Conservation (phyloP, 2,113 vertebrate species). For the Notiomystis cincta region DNA sequence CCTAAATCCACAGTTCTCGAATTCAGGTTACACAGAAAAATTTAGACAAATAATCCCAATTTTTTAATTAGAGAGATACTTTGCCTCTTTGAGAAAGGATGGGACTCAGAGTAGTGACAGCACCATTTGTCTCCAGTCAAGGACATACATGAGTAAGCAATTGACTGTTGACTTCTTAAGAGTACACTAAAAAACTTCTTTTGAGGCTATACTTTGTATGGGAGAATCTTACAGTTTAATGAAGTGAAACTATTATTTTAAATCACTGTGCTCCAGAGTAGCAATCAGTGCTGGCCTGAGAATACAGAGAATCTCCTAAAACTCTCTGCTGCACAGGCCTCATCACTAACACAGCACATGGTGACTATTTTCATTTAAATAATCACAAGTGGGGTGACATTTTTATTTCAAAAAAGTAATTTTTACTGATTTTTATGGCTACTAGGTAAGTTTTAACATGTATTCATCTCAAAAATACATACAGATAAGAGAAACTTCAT, state of each 20-base stretch:
- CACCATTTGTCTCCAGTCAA: neutral
- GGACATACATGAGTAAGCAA: neutral
- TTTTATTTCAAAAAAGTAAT: neutral
- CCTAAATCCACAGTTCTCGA: neutral
- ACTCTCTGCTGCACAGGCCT: neutral
- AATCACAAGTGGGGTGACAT: neutral
- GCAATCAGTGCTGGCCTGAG: neutral
- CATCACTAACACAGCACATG: neutral
- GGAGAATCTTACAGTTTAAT: neutral
- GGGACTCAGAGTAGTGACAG: neutral
- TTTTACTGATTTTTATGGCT: conserved; percentile 24
- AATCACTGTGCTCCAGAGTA: neutral
- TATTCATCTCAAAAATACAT: neutral
- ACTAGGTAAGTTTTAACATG: neutral
- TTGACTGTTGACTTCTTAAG: neutral
- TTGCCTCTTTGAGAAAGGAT: neutral
- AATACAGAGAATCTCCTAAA: neutral
- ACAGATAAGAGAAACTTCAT: neutral
- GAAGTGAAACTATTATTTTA: neutral
- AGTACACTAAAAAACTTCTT: neutral
- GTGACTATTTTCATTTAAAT: neutral
- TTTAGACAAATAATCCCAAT: neutral
- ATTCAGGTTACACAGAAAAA: neutral
- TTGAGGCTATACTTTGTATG: neutral
- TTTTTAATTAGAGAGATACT: neutral